Evolutionary conservation across 2,113 vertebrate genomes (phyloP).

Genomic region (Pelodiscus sinensis): DNA sequence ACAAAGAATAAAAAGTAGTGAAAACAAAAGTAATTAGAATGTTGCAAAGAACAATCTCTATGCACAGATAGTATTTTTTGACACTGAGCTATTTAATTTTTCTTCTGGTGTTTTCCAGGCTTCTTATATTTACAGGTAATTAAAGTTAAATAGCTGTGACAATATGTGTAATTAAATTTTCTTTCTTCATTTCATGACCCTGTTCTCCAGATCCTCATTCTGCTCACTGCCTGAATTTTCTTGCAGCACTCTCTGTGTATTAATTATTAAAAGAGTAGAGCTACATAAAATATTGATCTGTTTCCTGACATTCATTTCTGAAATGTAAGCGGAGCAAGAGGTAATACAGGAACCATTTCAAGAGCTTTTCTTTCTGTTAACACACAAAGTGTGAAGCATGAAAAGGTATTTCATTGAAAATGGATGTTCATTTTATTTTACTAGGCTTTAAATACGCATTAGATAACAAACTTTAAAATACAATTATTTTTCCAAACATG

Average conservation of each 20-base stretch:
- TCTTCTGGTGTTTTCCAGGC: constrained; percentile 30
- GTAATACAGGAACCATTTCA: constrained; percentile 49
- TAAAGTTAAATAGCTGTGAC: constrained; percentile 61
- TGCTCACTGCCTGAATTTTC: constrained; percentile 62
- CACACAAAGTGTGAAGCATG: background rate
- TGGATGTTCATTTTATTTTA: background rate
- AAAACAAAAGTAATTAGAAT: constrained; percentile 23
- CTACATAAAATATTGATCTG: constrained; percentile 75
- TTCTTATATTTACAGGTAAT: constrained; percentile 64
- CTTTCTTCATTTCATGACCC: constrained; percentile 57
- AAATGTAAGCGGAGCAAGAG: constrained; percentile 55
- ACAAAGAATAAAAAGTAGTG: constrained; percentile 1
- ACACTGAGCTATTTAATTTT: constrained; percentile 44
- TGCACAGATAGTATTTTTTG: constrained; percentile 28
- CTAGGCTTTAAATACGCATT: background rate
- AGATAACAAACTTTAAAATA: background rate
- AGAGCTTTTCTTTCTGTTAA: constrained; percentile 30
- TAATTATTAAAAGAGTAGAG: constrained; percentile 76
- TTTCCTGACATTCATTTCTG: constrained; percentile 67
- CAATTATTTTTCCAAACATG: constrained; percentile 2
- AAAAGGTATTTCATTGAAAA: constrained; percentile 26
- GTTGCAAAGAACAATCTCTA: constrained; percentile 1
- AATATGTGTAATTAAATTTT: constrained; percentile 64
- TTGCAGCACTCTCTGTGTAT: constrained; percentile 55
- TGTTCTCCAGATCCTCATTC: constrained; percentile 10